Percentiles rank a stretch among this genome's conserved stretches.
Evolutionary conservation across 1,140 invertebrate species (phyloP).

Genomic region (Euschistus heros): DNA sequence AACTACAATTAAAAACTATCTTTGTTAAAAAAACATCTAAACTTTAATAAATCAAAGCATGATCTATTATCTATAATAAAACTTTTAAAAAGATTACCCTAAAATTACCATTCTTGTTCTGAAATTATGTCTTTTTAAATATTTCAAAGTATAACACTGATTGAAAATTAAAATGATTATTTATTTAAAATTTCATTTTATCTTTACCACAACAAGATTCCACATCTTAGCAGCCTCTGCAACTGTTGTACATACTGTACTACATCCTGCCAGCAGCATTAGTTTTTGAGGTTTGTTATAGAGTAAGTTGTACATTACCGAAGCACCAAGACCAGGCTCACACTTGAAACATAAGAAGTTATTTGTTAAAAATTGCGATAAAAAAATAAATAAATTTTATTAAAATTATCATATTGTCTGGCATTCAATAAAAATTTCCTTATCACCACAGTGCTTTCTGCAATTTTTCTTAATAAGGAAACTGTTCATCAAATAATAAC

Average conservation of each 20-base stretch:
- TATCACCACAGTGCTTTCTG: background rate
- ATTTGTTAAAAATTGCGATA: too few relatives aligned
- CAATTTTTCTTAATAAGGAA: too few relatives aligned
- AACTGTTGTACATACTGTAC: slow-evolving; percentile 97
- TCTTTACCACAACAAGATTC: slow-evolving; percentile 94
- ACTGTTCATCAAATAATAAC: too few relatives aligned
- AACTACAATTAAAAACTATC: too few relatives aligned
- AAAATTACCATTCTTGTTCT: background rate
- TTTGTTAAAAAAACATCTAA: too few relatives aligned
- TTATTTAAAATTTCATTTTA: background rate
- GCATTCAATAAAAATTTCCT: background rate
- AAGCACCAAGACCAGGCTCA: slow-evolving; percentile 91
- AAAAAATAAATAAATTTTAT: background rate
- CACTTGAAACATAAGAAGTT: slow-evolving; percentile 62
- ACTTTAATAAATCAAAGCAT: too few relatives aligned
- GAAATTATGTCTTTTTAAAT: too few relatives aligned
- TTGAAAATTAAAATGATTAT: background rate
- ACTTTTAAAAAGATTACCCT: too few relatives aligned
- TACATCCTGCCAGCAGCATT: slow-evolving; percentile 92
- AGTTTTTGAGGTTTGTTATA: slow-evolving; percentile 94
- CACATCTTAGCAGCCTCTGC: slow-evolving; percentile 99
- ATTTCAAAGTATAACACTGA: background rate
- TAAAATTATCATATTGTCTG: background rate
- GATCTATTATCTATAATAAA: too few relatives aligned
- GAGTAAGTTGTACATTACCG: slow-evolving; percentile 95